Evolutionary conservation across 1,140 invertebrate species (phyloP), one percentile per base, ranked within the genome.

Genomic region (Drosophila ananassae): DNA sequence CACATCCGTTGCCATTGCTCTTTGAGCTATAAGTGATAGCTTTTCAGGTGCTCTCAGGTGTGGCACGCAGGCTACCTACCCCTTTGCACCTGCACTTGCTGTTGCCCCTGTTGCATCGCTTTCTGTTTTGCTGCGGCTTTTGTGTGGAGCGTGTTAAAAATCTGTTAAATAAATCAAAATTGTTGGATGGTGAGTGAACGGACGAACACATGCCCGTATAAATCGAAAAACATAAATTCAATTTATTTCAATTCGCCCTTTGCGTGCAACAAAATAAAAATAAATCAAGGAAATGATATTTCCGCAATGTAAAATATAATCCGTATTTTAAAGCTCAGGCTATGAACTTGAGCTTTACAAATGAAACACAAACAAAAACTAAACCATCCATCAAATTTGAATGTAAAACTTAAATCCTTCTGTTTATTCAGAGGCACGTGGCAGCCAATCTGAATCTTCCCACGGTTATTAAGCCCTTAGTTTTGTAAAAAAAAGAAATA

Each of bases 1-100:
- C 41, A 9, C 51, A 59, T 55, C 17, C 44, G 41, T 30, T 50
- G 28, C 44, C 21, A 37, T 60, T 81, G 82, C 78, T 77, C 73
- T 87, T 84, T 84, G 81, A 84, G 82, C 82, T 87, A 82, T 87
- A 84, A 84, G 82, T 87, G 81, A 84, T 84, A 84, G 73, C 76
- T 66, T 85, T 85, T 63, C 56, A 57, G 62, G 56, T 68, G 62
- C 81, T 73, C 62, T 53, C 81, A 80, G 81, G 63, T 85, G 77
- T 74, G 72, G 73, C 72, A 66, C 39, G 44, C 69, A 48, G 68
- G 63, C 17, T 64, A 52, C 64, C 17, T 64, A 52, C 64, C 59
- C 48, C 39, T 32, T 47, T 44, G 63, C 67, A 21, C 41, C 34
- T 37, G 44, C 63, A 68, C 51, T 52, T 62, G 60, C 25, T 54